Evolutionary conservation across 1,140 invertebrate species (phyloP), one percentile per base, ranked within the genome.

Genomic region (Drosophila pseudoananassae): DNA sequence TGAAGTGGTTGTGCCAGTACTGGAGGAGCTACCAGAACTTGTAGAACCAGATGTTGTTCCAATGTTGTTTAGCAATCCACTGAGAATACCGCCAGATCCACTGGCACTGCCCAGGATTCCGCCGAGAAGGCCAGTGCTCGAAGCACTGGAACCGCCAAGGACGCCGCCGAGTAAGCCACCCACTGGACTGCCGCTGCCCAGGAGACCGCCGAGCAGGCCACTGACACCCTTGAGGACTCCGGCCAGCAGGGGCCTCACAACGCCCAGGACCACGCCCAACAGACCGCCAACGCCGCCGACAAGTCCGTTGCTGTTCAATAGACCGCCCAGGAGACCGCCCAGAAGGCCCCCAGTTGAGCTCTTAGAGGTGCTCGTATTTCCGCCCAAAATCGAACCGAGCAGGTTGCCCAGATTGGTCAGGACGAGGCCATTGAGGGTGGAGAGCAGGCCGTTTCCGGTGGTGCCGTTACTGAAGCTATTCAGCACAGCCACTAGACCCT

Each of bases 301-400:
- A 3, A 43, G 40, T 43, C 40, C 40, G n/a, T 14, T 43, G 14
- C 40, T 43, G 40, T 3, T 43, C 14, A 43, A 17, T 3, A 43
- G 40, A 10, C 49, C 25, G 25, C 50, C 50, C 6, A 52, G 50
- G 1, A 56, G 38, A 2, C 54, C 54, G 1, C 54, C 43, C 7
- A 57, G 17, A 1, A 57, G 9, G 0, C 43, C 43, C 1, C 27
- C 5, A 7, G 17, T 17, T 46, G 14, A 6, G 8, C 43, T 9
- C 17, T 10, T 17, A 9, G 15, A 8, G 9, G 43, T 46, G 20
- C 20, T 17, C 1, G 17, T 46, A 10, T 46, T 46, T 4, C 43
- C 43, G 17, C 43, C 17, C 43, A 46, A 9, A 23, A 46, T 10
- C 17, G 43, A 46, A 6, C 43, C 43, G 2, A 46, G 17, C 2